Evolutionary conservation across 1,140 invertebrate genomes (phyloP).

Genomic region (Chlorops oryzae): DNA sequence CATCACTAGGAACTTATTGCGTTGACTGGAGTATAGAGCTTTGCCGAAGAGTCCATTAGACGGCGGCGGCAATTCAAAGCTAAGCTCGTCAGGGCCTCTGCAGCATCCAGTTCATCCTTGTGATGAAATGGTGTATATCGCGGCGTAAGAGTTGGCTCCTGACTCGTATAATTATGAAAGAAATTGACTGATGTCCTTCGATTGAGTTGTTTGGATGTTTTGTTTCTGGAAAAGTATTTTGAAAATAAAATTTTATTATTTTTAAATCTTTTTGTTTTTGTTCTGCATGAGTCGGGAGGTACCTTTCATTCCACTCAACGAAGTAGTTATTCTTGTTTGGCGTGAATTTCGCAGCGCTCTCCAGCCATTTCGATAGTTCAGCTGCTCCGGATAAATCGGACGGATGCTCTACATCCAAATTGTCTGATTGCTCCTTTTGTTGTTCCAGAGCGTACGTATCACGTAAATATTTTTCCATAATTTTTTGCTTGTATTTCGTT

Average conservation of each 20-base stretch:
- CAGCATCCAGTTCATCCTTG: constrained; percentile 63
- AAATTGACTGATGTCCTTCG: no score
- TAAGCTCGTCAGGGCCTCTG: constrained; percentile 56
- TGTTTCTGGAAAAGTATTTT: constrained; percentile 7
- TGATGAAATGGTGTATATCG: no score
- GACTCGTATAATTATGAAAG: no score
- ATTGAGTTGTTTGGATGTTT: constrained; percentile 3
- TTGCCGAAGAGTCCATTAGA: constrained; percentile 19
- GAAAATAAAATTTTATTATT: not conserved
- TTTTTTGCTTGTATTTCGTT: constrained; percentile 53
- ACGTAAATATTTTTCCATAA: constrained; percentile 55
- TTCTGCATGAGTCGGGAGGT: no score
- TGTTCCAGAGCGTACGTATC: constrained; percentile 45
- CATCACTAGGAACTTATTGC: constrained; percentile 37
- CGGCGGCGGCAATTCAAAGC: constrained; percentile 43
- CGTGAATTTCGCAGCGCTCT: constrained; percentile 61
- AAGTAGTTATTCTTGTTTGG: constrained; percentile 60
- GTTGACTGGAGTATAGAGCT: constrained; percentile 10
- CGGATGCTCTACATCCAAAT: no score
- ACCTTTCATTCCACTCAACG: constrained; percentile 55
- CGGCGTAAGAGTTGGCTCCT: no score
- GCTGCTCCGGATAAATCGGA: no score
- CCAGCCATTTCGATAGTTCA: constrained; percentile 60
- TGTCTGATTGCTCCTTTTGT: constrained; percentile 21
- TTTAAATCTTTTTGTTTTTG: constrained; percentile 28